Evolutionary conservation across 2,888 invertebrate species (phyloP).

Genomic region (Drosophila birchii): DNA sequence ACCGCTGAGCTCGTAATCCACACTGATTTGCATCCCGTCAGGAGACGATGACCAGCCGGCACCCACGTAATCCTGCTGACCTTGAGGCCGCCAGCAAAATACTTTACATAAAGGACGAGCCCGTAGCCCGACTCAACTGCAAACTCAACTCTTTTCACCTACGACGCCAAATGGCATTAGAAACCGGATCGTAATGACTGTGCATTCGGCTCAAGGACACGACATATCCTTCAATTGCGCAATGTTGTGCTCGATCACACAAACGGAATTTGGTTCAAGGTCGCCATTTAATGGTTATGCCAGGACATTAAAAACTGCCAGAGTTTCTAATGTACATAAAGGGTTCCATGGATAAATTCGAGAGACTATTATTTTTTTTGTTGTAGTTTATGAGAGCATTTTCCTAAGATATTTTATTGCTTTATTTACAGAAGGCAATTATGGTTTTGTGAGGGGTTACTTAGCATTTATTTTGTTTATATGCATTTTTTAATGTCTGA

Average conservation of each 20-base stretch:
- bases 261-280: slow-evolving; percentile 26
- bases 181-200: slow-evolving; percentile 48
- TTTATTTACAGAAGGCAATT: background rate
- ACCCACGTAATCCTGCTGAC: slow-evolving; percentile 37
- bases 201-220: slow-evolving; percentile 67
- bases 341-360: background rate
- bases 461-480: background rate
- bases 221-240: slow-evolving; percentile 42
- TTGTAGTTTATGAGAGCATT: background rate
- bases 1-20: slow-evolving; percentile 44
- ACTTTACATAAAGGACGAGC: slow-evolving; percentile 22
- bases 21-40: slow-evolving; percentile 64
- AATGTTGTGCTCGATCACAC: slow-evolving; percentile 47
- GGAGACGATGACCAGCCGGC: slow-evolving; percentile 10
- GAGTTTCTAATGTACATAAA: slow-evolving; percentile 10
- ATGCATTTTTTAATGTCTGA: too few species aligned
- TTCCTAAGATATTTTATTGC: background rate
- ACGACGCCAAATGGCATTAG: slow-evolving; percentile 59
- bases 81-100: slow-evolving; percentile 51
- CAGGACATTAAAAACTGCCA: slow-evolving; percentile 8
- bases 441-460: background rate
- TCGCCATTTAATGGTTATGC: slow-evolving; percentile 15
- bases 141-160: slow-evolving; percentile 65
- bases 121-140: background rate
- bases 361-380: too few species aligned